Base-by-base conservation (phyloP, 92 coral and sea anemone genomes). In the Zoanthus sansibaricus region DNA sequence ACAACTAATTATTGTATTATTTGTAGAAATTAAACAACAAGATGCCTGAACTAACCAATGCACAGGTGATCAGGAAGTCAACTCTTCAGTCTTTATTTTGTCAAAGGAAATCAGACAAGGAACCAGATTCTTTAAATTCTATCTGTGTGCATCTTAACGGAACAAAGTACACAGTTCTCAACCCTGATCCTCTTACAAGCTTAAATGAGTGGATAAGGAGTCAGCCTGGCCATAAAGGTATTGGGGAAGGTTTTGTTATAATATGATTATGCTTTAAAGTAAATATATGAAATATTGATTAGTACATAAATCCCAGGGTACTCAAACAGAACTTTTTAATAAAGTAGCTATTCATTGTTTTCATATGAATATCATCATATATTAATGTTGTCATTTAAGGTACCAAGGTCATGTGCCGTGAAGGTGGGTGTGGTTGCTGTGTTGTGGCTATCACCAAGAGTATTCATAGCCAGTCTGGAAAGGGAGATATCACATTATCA, bases 161-260 rank as follows among this genome's bases (percentile, higher is more conserved):
- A 6, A 75, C 73, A 21, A 83, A 86, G 47, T 88, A 73, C 67
- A 88, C 86, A n/a, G 91, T 93, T 56, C 37, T 59, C 17, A 78
- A 93, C 73, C 91, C 92, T 16, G 90, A 86, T 69, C 86, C 94
- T 16, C 77, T 80, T 82, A 91, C 86, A 17, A 88, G 94, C 48
- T 83, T 93, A 16, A 93, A 93, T 88, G 94, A 91, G 30, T 93
- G 93, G 88, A 82, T 93, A 9, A 79, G 96, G n/a, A 80, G 75
- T 82, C 96, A 93, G 71, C 96, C 91, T 30, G 96, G 96, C 1
- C 83, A 91, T 7, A 93, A 91, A 93, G 96, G 96, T 93, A 37
- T 37, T 2, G 42, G 42, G 42, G 42, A 37, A 37, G 4, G 42
- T 37, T 37, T 37, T 37, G 42, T 37, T 37, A 37, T 37, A 37